Evolutionary conservation across 2,797 vertebrate species (phyloP), one percentile per base, ranked within the genome.

Genomic region (Austrolebias charrua): DNA sequence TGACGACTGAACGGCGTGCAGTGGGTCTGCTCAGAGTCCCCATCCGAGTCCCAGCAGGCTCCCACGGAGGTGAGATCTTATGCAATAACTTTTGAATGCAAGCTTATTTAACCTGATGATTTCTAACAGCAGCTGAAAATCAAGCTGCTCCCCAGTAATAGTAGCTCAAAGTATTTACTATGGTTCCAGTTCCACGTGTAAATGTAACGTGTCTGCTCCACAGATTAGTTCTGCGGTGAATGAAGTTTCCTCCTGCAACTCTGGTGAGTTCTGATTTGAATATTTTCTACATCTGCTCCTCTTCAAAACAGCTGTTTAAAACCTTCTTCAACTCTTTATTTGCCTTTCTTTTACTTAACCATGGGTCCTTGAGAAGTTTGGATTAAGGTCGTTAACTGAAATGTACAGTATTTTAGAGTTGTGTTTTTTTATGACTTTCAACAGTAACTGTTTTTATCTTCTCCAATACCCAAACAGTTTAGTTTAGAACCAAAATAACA

Each of bases 21-120:
- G 46, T 76, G 65, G 45, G 78, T 76, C 71, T 73, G 63, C 63
- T 63, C 4, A 71, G 62, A 73, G n/a, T 80, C 78, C 82, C 65
- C 59, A 77, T 82, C 78, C 81, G 81, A 75, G 80, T 75, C 78
- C 79, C 84, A 83, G 66, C 81, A 77, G 63, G 44, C 24, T 43
- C 51, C 19, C 0, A 1, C 55, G 70, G 54, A 85, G 84, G 86
- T 86, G 53, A 67, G 79, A 64, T 0, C 5, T n/a, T 44, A 58
- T 69, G 8, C 20, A 62, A 42, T 18, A 47, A 10, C 2, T 4
- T 69, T 1, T 51, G 43, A 48, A 35, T 50, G 16, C 15, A 59
- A 16, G 46, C 6, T 50, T 1, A 73, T 57, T 29, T 40, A 10
- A 71, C 44, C 20, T 61, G 10, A 54, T 66, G 44, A 43, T 33